Evolutionary conservation across 2,797 vertebrate genomes (phyloP), one percentile per base, ranked within the genome.

Genomic region (Neoniphon sammara): DNA sequence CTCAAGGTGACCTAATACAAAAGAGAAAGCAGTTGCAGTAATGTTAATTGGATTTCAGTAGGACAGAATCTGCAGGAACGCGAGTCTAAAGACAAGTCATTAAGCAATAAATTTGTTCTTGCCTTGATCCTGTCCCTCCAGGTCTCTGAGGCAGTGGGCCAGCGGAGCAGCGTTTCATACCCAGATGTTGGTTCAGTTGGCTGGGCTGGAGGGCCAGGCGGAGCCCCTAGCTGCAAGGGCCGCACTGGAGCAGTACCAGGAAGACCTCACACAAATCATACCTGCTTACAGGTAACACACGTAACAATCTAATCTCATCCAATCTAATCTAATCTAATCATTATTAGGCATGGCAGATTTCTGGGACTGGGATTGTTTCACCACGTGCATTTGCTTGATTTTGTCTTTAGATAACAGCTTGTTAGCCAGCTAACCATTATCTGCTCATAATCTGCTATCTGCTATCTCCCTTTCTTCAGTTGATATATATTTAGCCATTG

Each of bases 111-210:
- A 27, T 59, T 21, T 8, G 14, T 27, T 47, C 17, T n/a, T 10
- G 9, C 14, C 21, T 0, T 9, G 23, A 6, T 60, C 9, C 9
- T 55, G 7, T n/a, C 57, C 1, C 68, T 72, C 14, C 69, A 93
- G 92, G 83, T 90, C 82, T 71, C 66, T 94, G 66, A 77, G 87
- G 81, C 85, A 91, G 81, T 93, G 93, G 93, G 91, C 90, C 70
- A 91, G 91, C 0, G 91, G 81, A 27, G 92, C 92, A 2, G 84
- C 79, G 0, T 93, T 93, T 79, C 88, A 93, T 73, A 81, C 71
- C 47, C 91, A 94, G 78, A 92, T 94, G 90, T 65, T 94, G 87
- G 57, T 90, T 58, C 91, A 91, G 42, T 81, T 94, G 68, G 82
- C 92, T 7, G 64, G 53, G 12, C 80, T 94, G 1, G 90, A 92